These are phyloP conservation scores for Chironomus riparius DNA, from an alignment of 2,888 invertebrate species.

Conservation along the genomic window DNA sequence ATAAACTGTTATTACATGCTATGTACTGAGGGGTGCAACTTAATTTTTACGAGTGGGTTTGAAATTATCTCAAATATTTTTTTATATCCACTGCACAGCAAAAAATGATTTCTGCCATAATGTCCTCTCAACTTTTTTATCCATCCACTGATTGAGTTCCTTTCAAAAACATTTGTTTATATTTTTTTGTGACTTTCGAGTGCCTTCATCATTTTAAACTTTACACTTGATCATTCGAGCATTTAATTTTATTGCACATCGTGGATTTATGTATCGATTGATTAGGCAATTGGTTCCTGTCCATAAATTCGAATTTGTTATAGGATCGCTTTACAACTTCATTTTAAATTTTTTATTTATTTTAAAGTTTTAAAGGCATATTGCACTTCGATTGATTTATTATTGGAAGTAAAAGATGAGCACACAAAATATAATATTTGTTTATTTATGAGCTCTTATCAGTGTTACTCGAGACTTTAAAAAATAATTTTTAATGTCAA, in stretches of 20 bases:
- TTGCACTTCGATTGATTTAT: no score
- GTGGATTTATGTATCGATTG: background rate
- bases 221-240: background rate
- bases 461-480: background rate
- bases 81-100: background rate
- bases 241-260: slow-evolving; percentile 8
- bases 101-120: background rate
- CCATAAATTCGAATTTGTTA: slow-evolving; percentile 18
- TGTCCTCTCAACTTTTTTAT: background rate
- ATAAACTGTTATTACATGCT: background rate
- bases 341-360: background rate
- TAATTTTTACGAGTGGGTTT: background rate
- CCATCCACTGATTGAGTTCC: background rate
- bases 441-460: no score
- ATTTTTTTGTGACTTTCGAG: background rate
- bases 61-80: background rate
- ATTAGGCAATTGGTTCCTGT: slow-evolving; percentile 17
- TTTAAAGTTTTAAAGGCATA: no score
- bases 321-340: background rate
- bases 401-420: no score
- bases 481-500: background rate
- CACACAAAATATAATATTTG: no score
- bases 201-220: background rate
- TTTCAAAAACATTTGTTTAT: slow-evolving; percentile 17
- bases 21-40: background rate